Evolutionary conservation across 2,797 vertebrate species (phyloP).

Genomic region (Sebastes flavidus): DNA sequence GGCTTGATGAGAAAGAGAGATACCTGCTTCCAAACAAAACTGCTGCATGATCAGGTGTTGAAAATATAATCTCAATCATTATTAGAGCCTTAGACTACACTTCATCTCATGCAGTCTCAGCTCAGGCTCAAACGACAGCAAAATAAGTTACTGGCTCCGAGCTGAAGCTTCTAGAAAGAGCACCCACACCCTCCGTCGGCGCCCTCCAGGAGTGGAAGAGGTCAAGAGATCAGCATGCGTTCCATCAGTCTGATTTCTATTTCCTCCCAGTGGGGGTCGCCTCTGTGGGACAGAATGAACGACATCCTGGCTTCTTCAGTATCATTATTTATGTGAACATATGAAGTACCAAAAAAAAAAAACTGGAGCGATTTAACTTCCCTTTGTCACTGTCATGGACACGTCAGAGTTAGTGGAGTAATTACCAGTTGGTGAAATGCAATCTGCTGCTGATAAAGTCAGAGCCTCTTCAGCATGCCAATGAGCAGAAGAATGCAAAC

Average conservation of each 20-base stretch:
- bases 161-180: neutral
- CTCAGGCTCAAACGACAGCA: neutral
- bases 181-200: neutral
- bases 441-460: constrained; percentile 44
- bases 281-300: neutral
- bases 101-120: neutral
- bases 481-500: constrained; percentile 25
- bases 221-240: too few species aligned
- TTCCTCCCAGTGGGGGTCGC: neutral
- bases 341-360: neutral
- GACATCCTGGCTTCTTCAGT: neutral
- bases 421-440: constrained; percentile 30
- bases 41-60: neutral
- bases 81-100: neutral
- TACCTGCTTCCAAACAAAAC: neutral
- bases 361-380: constrained; percentile 6
- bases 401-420: constrained; percentile 36
- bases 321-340: constrained; percentile 1
- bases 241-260: neutral
- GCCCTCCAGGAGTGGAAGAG: too few species aligned
- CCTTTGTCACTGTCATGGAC: constrained; percentile 32
- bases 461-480: constrained; percentile 36
- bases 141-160: neutral
- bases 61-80: neutral
- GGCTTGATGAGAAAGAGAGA: constrained; percentile 8